Base-by-base conservation (phyloP, 2,113 vertebrate species). In the Cynocephalus volans region DNA sequence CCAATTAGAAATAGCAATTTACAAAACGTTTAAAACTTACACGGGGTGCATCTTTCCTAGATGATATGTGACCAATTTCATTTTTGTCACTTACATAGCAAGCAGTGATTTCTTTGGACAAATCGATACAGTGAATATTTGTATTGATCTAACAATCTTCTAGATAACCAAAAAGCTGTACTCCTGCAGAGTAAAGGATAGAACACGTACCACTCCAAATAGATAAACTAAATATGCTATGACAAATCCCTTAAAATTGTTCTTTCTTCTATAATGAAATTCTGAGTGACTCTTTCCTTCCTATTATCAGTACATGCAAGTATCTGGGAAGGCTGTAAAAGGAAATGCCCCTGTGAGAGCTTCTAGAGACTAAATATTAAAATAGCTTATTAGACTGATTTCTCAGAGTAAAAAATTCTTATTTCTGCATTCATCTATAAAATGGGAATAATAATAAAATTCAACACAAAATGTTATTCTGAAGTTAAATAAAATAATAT, bases 271-370 rank as follows among this genome's bases (percentile, higher is more conserved):
- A 70, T 73, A 70, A 41, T 65, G 87, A 89, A 64, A 65, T 36
- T 76, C 45, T 67, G 19, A 81, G 8, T 80, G 26, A 8, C 19
- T 81, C 72, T 97, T 95, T 95, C 23, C n/a, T 85, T 94, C 1
- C 8, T 86, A 24, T 86, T 73, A 72, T 45, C 45, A 88, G 19
- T 79, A 93, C 67, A 58, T 33, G 7, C 2, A 81, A 89, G 1
- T 79, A 4, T 77, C n/a, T 52, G 23, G 7, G 28, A 73, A 91
- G 45, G 10, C 8, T 82, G 41, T 73, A 67, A 83, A 79, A 80
- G n/a, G 5, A 54, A 92, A 89, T 80, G 5, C 4, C 75, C 10
- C 33, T 90, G 15, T 64, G 41, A 95, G 36, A 67, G 18, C 1
- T 79, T 91, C 28, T 50, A 54, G 41, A 77, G 0, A 1, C n/a